Evolutionary conservation across 1,140 invertebrate genomes (phyloP), one percentile per base, ranked within the genome.

Genomic region (Helicoverpa armigera): DNA sequence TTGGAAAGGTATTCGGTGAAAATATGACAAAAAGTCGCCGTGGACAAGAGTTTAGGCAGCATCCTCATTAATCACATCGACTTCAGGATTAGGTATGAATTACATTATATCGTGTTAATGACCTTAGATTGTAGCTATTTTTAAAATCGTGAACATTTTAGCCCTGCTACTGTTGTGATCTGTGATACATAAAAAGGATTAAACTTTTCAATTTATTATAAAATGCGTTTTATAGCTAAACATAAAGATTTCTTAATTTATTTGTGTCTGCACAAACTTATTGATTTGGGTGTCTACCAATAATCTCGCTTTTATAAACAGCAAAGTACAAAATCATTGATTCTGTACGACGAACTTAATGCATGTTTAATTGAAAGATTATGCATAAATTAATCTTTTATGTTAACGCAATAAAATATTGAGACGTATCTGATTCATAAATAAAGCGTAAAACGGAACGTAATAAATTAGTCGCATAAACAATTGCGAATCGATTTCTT

Each of bases 391-490:
- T 31, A 61, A 29, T 60, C 12, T 43, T 35, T 53, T 13, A 58
- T 7, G 18, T 11, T 23, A 18, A 72, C 51, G 1, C 56, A 50
- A 13, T 29, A 29, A 72, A 53, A 18, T 53, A 72, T 29, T 50
- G 16, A 48, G 31, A 60, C 31, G 43, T 51, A 63, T 61, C 18
- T 50, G 13, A 61, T 61, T 61, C 23, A 63, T 61, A 61, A 75
- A 75, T 29, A 75, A 75, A 48, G n/a, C 56, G 48, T 29, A 14
- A 72, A 75, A 67, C 16, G 35, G 10, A 67, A 50, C 5, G 58
- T 14, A 75, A 75, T 75, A 75, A 63, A 75, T 75, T 50, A 50
- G n/a, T 43, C 58, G 18, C 43, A 75, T 61, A 75, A 75, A 63
- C 58, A 29, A 18, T 51, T 12, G 18, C 58, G 58, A 75, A 75